These are phyloP conservation scores for Phyllotis vaccarum DNA, from an alignment of 2,797 vertebrate species.

Conservation along the genomic window DNA sequence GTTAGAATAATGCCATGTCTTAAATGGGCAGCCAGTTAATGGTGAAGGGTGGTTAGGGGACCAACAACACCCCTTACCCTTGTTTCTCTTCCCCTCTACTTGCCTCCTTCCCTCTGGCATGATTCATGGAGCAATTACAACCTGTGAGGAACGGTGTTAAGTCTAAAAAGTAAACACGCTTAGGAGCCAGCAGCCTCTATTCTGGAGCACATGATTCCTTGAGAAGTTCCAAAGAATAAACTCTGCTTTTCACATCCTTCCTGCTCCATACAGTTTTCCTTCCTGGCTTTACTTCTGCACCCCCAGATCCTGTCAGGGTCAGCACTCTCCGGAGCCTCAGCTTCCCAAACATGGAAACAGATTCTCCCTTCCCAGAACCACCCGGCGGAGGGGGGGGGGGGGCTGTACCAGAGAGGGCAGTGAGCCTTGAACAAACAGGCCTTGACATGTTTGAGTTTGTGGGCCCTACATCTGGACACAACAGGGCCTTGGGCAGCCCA, in stretches of 20 bases:
- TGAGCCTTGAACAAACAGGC: not conserved
- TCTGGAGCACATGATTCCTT: not conserved
- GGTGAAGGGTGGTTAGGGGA: slow-evolving; percentile 8
- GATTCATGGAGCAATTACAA: slow-evolving; percentile 32
- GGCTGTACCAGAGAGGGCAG: not conserved
- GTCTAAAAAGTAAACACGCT: not conserved
- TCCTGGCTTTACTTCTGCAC: not conserved
- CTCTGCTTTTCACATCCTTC: not conserved
- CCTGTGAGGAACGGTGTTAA: slow-evolving; percentile 2
- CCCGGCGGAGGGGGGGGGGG: too few species aligned
- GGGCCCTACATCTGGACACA: slow-evolving; percentile 35
- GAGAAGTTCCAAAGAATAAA: slow-evolving; percentile 9
- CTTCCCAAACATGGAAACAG: not conserved
- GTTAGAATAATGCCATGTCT: not conserved
- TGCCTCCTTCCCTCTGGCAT: not conserved
- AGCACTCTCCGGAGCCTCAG: not conserved
- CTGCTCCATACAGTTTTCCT: not conserved
- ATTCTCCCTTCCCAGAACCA: not conserved
- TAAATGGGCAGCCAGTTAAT: not conserved
- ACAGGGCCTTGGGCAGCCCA: not conserved
- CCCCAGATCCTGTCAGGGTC: not conserved
- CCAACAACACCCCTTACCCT: not conserved
- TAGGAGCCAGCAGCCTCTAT: not conserved
- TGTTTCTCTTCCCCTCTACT: not conserved
- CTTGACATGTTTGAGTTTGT: not conserved